Evolutionary conservation across 1,140 invertebrate genomes (phyloP), one percentile per base, ranked within the genome.

Genomic region (Drosophila mojavensis): DNA sequence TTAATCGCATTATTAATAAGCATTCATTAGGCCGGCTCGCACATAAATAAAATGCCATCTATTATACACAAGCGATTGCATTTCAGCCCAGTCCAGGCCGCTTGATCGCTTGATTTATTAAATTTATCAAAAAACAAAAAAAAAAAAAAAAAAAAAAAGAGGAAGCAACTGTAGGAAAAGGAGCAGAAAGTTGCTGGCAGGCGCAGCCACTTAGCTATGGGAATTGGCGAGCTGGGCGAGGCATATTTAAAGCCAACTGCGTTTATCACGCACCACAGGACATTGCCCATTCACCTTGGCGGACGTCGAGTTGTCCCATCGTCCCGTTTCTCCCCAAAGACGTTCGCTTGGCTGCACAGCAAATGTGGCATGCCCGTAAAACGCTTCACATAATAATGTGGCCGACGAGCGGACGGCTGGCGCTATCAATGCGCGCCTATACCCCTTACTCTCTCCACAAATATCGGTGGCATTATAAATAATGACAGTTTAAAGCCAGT

Each of bases 231-330:
- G 39, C 20, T 47, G 50, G 24, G 15, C 24, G 17, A 43, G 17
- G 51, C 59, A 81, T 81, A 81, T 81, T 81, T 78, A 81, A 81
- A 81, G 76, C 50, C 69, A 66, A 64, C 75, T 75, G 75, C 75
- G 79, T 82, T 82, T 82, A 82, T 82, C 79, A 83, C 81, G 80
- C 79, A 77, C 79, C 79, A 82, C 79, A 82, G 79, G 79, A 82
- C 79, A 82, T 82, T 82, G 79, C 79, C 79, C 80, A 82, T 75
- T 82, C 80, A 82, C 79, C 79, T 79, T 77, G 66, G 51, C 48
- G 55, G 55, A 48, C 64, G 30, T 28, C 7, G 36, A 10, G 47
- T 13, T n/a, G 47, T 17, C 36, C 39, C 33, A 7, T 51, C 11
- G 56, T 11, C n/a, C 15, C 5, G 45, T 20, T 5, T 48, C 24